A percentile compares a stretch with the other conserved stretches of the same genome.
phyloP scores from a whole-genome alignment of 2,113 vertebrate species.

The Bombycilla garrulus region DNA sequence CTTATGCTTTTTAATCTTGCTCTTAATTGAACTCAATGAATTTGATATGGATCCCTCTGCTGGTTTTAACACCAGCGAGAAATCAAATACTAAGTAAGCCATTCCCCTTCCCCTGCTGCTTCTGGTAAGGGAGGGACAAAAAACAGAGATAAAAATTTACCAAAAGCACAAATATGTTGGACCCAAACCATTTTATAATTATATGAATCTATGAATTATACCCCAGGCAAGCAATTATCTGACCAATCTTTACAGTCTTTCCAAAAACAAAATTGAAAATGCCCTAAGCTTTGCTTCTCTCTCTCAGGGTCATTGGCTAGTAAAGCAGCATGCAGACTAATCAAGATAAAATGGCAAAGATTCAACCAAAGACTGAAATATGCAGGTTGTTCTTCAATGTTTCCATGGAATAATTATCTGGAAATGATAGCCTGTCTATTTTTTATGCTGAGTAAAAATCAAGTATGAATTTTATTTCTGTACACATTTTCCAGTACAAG shows the following conservation, averaged over 20 bases:
- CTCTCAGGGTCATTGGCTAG: background rate
- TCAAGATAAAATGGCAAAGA: background rate
- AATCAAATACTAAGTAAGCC: background rate
- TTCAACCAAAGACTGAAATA: background rate
- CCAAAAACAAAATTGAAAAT: background rate
- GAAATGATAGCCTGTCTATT: background rate
- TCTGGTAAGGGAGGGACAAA: background rate
- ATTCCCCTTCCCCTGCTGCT: background rate
- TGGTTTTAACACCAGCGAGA: background rate
- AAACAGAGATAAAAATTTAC: background rate
- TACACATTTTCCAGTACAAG: background rate
- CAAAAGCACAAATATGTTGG: background rate
- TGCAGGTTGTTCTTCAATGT: background rate
- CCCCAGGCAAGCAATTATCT: background rate
- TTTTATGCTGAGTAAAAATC: background rate
- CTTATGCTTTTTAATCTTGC: background rate
- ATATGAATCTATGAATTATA: background rate
- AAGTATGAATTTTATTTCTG: background rate
- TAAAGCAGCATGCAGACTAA: background rate
- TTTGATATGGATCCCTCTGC: background rate
- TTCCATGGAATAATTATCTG: background rate
- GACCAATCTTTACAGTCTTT: background rate
- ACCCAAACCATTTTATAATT: background rate
- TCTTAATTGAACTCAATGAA: background rate
- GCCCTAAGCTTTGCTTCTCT: background rate